Base-by-base conservation (phyloP, 2,113 vertebrate genomes). In the Gymnocephalus cernua region DNA sequence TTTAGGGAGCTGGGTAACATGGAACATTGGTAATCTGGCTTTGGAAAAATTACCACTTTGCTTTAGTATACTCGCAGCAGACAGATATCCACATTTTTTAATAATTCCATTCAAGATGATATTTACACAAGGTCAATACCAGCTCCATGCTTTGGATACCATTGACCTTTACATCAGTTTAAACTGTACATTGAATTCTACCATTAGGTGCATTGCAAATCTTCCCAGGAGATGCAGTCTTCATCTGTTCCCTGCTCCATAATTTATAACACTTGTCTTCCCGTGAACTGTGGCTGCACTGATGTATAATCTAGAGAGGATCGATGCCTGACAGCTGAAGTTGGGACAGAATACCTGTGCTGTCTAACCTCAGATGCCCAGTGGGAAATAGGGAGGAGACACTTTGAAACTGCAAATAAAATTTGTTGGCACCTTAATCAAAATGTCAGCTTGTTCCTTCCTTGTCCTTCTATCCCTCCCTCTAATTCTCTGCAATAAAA, bases 341-440 rank as follows among this genome's bases (percentile, higher is more conserved):
- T 86, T 84, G 73, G 82, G 83, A 77, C 71, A 67, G 69, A 84
- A 91, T 82, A 75, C 91, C 63, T 58, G 81, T 90, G 41, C 79
- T 2, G 61, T 85, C 88, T 85, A 89, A 85, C 86, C 69, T 78
- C 87, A 71, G 16, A 62, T 27, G 70, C 87, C 90, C 80, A 15
- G 53, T 63, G 90, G 90, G 89, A 91, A 91, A 88, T 82, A 88
- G 72, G 6, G 69, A 58, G 64, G 72, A 80, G 83, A 86, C 83
- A 88, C 87, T 89, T 84, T 84, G 64, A 79, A 84, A 91, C 72
- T 9, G 74, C 89, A 85, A 83, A 91, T 85, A 84, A 88, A 84
- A 90, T 89, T 86, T 88, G 81, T 88, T 75, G 74, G 71, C 74
- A 71, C 67, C 85, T 88, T 87, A 86, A 93, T 93, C 89, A 93